phyloP scores from a whole-genome alignment of 2,113 vertebrate genomes.

The Smithornis capensis region DNA sequence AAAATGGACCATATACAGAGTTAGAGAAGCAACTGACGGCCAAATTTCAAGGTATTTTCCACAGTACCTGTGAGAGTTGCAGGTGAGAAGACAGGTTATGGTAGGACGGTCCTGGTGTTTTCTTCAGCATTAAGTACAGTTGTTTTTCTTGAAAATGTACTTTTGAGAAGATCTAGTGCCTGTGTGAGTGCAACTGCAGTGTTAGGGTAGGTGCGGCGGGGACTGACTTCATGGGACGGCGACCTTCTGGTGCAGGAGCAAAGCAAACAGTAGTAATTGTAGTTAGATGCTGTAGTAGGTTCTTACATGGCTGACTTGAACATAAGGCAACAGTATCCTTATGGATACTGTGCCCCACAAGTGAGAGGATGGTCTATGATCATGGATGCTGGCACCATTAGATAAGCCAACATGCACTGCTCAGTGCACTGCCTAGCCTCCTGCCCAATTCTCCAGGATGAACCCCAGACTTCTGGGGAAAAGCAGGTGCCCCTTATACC shows the following conservation, averaged over 20 bases:
- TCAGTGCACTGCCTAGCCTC: background rate
- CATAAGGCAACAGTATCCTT: background rate
- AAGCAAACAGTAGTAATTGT: background rate
- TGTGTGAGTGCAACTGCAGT: background rate
- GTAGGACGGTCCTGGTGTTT: background rate
- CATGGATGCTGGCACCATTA: background rate
- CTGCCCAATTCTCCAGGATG: fast-evolving
- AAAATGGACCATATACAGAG: slow-evolving; percentile 60
- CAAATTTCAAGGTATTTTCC: slow-evolving; percentile 73
- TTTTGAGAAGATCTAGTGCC: background rate
- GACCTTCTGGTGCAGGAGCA: background rate
- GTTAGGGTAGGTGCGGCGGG: background rate
- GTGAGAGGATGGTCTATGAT: background rate
- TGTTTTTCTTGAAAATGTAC: background rate
- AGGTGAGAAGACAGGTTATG: background rate
- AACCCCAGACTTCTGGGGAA: background rate
- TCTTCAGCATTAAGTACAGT: background rate
- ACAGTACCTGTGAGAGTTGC: background rate
- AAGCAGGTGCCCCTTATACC: background rate
- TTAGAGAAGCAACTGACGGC: slow-evolving; percentile 68
- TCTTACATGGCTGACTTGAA: background rate
- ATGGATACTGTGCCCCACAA: background rate
- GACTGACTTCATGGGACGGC: background rate
- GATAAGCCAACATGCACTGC: background rate
- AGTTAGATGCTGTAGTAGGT: background rate